phyloP scores from a whole-genome alignment of 2,888 invertebrate species.

The Drosophila nr. perissopoda region DNA sequence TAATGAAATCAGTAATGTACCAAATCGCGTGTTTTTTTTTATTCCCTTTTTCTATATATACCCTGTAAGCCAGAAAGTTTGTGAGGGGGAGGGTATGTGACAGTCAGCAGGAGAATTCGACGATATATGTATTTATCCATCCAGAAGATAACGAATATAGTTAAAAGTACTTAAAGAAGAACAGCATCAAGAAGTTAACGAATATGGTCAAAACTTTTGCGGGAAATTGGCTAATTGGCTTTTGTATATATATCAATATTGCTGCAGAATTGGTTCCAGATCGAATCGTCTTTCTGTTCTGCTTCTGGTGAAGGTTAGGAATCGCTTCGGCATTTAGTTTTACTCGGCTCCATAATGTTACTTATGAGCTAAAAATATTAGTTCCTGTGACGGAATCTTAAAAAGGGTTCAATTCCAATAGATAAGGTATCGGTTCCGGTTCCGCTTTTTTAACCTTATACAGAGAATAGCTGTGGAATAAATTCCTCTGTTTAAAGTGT shows the following conservation, averaged over 20 bases:
- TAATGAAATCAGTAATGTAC: constrained; percentile 68
- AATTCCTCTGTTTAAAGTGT: neutral
- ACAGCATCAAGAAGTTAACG: neutral
- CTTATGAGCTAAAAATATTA: too few relatives aligned
- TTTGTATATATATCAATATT: neutral
- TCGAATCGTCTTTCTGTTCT: neutral
- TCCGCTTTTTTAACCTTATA: too few relatives aligned
- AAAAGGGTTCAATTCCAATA: neutral
- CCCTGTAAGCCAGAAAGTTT: constrained; percentile 7
- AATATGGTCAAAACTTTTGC: neutral
- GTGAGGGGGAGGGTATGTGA: too few relatives aligned
- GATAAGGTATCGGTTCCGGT: neutral
- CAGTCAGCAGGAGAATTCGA: neutral
- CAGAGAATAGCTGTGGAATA: neutral
- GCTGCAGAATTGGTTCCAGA: neutral
- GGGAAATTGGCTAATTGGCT: neutral
- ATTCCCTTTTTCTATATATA: constrained; percentile 12
- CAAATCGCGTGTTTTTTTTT: constrained; percentile 32
- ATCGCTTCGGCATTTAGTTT: neutral
- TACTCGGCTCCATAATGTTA: neutral
- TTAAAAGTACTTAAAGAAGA: neutral
- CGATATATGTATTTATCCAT: neutral
- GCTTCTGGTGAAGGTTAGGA: neutral
- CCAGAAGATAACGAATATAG: neutral
- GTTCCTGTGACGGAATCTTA: neutral